phyloP scores from a whole-genome alignment of 2,888 invertebrate species.

The Cordilura impudica region DNA sequence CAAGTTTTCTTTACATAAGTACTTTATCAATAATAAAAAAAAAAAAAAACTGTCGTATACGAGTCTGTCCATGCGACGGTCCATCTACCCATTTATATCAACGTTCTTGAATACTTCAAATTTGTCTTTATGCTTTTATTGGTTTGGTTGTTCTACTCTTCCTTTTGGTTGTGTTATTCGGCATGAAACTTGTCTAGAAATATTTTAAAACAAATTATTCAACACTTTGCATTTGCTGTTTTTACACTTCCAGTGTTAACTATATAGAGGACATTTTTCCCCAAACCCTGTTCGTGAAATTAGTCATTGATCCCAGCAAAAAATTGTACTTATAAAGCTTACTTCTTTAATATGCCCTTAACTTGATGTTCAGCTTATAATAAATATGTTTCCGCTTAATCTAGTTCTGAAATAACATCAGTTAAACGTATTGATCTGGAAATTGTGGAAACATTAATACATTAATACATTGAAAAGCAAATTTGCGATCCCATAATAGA shows the following conservation, averaged over 20 bases:
- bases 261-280: conserved; percentile 38
- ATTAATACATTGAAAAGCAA: too few relatives aligned
- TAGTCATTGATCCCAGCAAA: background rate
- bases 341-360: too few relatives aligned
- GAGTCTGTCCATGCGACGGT: conserved; percentile 3
- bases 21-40: conserved; percentile 50
- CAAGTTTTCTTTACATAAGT: conserved; percentile 47
- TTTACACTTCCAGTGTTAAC: conserved; percentile 54
- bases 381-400: too few relatives aligned
- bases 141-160: background rate
- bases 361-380: too few relatives aligned
- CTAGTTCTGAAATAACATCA: too few relatives aligned
- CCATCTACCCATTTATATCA: conserved; percentile 31
- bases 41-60: conserved; percentile 31
- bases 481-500: too few relatives aligned
- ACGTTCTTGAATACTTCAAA: conserved; percentile 55
- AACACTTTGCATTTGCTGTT: conserved; percentile 72
- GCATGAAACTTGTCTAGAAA: conserved; percentile 68
- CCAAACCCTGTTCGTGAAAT: background rate
- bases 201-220: conserved; percentile 75
- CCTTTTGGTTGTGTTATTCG: conserved; percentile 37
- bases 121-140: conserved; percentile 39
- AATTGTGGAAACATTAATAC: too few relatives aligned
- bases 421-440: too few relatives aligned
- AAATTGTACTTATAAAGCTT: background rate